Percentiles rank a stretch among this genome's conserved stretches.
phyloP scores from a whole-genome alignment of 2,888 invertebrate genomes.

The Euclidia mi region DNA sequence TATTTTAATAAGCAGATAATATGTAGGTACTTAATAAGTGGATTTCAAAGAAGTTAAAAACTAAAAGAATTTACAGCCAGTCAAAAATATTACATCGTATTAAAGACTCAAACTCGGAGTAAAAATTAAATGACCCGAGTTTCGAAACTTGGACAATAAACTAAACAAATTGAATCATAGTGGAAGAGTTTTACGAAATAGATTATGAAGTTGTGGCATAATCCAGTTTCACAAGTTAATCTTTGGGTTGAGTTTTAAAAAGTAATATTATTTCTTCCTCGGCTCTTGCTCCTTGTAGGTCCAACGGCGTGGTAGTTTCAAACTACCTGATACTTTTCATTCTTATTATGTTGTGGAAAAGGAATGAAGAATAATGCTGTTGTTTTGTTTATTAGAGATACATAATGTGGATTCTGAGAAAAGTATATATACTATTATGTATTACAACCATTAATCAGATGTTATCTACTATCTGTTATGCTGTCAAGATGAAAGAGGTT shows the following conservation, averaged over 20 bases:
- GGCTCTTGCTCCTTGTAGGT: slow-evolving; percentile 5
- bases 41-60: too few species aligned
- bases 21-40: too few species aligned
- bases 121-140: slow-evolving; percentile 16
- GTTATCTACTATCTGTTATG: too few species aligned
- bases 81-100: background rate
- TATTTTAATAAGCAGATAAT: too few species aligned
- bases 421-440: too few species aligned
- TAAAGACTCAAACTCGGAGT: slow-evolving; percentile 1
- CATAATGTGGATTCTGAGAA: background rate
- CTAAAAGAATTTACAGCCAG: background rate
- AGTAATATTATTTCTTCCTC: slow-evolving; percentile 36
- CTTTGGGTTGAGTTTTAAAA: slow-evolving; percentile 28
- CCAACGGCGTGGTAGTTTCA: slow-evolving; percentile 21
- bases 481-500: too few species aligned
- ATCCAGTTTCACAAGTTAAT: slow-evolving; percentile 44
- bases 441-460: too few species aligned
- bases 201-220: slow-evolving; percentile 48
- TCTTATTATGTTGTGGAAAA: slow-evolving; percentile 13
- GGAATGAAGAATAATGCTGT: slow-evolving; percentile 12
- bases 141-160: slow-evolving; percentile 32
- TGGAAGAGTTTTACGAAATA: slow-evolving; percentile 30
- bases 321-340: slow-evolving; percentile 33
- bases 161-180: slow-evolving; percentile 46
- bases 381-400: slow-evolving; percentile 3